Base-by-base conservation (phyloP, 2,113 vertebrate species). In the Hippopotamus amphibius region DNA sequence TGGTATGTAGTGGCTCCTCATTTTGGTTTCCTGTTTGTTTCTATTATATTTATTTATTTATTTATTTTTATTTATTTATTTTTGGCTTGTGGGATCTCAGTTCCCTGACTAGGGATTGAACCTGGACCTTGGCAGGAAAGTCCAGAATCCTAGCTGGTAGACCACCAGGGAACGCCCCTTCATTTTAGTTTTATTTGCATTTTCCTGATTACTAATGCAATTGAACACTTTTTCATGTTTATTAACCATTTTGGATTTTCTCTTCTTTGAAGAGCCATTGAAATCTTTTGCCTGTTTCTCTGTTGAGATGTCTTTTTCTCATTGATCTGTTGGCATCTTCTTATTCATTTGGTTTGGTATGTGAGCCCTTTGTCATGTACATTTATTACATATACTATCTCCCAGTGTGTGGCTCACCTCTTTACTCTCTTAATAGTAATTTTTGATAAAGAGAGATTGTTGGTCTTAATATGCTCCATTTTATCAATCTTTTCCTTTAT, bases 401-500 rank as follows among this genome's bases (percentile, higher is more conserved):
- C 16, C 14, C n/a, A 65, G 46, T 12, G 4, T 57, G 48, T 69
- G 21, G 6, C 43, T 69, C 17, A 26, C 7, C 33, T 46, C 33
- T 88, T 72, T 21, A 28, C 22, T 80, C 8, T 88, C 69, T 84
- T 90, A 79, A n/a, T 61, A 46, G 12, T 37, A 30, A 77, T 30
- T 69, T 43, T 95, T 41, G 28, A 68, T 68, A 72, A 83, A 84
- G 9, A 81, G 53, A 77, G 6, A 7, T 63, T 76, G 12, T 74
- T 86, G 43, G 13, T 53, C 89, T 90, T 90, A 55, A 61, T 63
- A 8, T 76, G 90, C 3, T 37, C 8, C 16, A 74, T 82, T 86
- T 83, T 57, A 68, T 59, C 30, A 71, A 50, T 57, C 26, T 76
- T 93, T 96, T 86, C 33, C 55, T 88, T 90, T 84, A 59, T n/a